Conservation (phyloP, 2,113 vertebrate species). For the Thalassarche chlororhynchos region DNA sequence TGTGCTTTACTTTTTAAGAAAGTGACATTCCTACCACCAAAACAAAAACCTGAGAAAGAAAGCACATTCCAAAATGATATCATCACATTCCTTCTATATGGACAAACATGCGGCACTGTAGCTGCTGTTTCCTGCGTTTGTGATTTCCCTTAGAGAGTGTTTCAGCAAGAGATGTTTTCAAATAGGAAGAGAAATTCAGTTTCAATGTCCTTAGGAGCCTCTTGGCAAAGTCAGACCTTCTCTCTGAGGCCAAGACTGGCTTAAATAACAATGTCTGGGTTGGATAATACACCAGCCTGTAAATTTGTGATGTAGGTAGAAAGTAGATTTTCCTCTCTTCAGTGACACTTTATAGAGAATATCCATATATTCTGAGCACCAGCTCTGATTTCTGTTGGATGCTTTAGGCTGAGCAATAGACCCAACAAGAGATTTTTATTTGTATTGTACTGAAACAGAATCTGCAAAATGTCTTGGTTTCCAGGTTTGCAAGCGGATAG, state of each 20-base stretch:
- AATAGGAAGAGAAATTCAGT: conserved; percentile 35
- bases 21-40: conserved; percentile 47
- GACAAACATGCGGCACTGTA: background rate
- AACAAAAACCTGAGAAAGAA: conserved; percentile 57
- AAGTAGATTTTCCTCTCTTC: background rate
- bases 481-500: background rate
- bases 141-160: conserved; percentile 6
- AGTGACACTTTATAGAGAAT: background rate
- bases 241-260: background rate
- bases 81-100: conserved; percentile 10
- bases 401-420: background rate
- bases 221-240: background rate
- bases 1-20: conserved; percentile 48
- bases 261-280: background rate
- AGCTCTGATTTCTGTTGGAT: background rate
- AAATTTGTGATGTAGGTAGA: background rate
- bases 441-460: background rate
- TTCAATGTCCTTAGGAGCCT: background rate
- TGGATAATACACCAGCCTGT: background rate
- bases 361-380: background rate
- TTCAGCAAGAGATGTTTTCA: conserved; percentile 2
- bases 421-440: background rate
- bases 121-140: conserved; percentile 48
- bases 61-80: conserved; percentile 50
- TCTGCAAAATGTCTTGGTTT: background rate